These are phyloP conservation scores for Lasioglossum figueresi DNA, from an alignment of 2,888 invertebrate species.

Conservation along the genomic window DNA sequence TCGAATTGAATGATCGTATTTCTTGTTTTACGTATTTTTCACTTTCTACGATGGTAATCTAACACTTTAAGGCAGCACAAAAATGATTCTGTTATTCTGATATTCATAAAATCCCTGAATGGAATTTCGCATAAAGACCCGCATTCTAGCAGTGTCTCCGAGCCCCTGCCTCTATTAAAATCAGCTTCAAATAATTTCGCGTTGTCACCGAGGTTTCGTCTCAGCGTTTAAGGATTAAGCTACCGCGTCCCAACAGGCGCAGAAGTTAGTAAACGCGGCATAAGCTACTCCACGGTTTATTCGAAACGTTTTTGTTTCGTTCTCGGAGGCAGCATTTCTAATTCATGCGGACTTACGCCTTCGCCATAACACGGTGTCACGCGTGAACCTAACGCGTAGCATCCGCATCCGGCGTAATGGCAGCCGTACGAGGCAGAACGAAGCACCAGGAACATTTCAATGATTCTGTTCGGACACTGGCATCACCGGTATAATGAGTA, in stretches of 20 bases:
- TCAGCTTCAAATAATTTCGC: not conserved
- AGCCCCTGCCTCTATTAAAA: not conserved
- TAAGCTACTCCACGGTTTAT: not conserved
- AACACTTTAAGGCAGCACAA: no score
- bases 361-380: constrained; percentile 56
- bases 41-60: not conserved
- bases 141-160: not conserved
- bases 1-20: not conserved
- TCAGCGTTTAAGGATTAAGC: not conserved
- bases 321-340: not conserved
- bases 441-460: constrained; percentile 56
- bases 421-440: constrained; percentile 3
- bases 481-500: constrained; percentile 42
- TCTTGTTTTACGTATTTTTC: not conserved
- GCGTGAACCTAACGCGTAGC: constrained; percentile 37
- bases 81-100: not conserved
- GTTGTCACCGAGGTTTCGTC: not conserved
- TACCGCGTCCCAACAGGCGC: not conserved
- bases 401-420: constrained; percentile 1
- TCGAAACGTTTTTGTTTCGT: not conserved
- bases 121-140: no score
- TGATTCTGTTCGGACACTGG: constrained; percentile 51
- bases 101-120: not conserved
- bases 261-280: not conserved
- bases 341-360: constrained; percentile 52